Evolutionary conservation across 2,797 vertebrate species (phyloP).

Genomic region (Okamejei kenojei): DNA sequence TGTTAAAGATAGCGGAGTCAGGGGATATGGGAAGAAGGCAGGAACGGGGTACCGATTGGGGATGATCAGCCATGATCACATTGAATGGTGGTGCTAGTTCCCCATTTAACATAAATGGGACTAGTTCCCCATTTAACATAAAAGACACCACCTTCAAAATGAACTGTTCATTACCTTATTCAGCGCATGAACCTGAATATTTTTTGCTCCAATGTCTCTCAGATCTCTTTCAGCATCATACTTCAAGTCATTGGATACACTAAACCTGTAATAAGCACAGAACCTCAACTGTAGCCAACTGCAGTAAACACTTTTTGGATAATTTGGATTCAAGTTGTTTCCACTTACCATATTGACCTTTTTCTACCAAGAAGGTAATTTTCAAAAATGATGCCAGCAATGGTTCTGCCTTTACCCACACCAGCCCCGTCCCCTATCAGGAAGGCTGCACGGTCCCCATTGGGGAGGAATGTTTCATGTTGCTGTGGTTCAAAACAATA

Average conservation of each 20-base stretch:
- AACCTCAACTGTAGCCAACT: constrained; percentile 11
- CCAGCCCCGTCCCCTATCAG: constrained; percentile 95
- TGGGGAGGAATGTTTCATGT: constrained; percentile 97
- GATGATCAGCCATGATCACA: no score
- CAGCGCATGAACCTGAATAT: constrained; percentile 89
- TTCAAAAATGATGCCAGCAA: constrained; percentile 94
- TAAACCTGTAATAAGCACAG: constrained; percentile 70
- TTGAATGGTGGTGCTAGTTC: no score
- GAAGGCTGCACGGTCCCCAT: constrained; percentile 87
- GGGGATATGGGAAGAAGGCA: no score
- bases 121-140: no score
- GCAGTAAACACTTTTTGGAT: not conserved
- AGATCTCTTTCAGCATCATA: constrained; percentile 95
- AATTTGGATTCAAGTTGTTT: constrained; percentile 29
- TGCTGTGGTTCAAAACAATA: constrained; percentile 60
- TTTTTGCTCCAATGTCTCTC: constrained; percentile 94
- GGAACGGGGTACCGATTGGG: no score
- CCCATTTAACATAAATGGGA: no score
- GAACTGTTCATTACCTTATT: constrained; percentile 74
- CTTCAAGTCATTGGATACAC: constrained; percentile 95
- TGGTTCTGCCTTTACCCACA: constrained; percentile 94
- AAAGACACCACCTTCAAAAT: not conserved
- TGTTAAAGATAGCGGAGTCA: no score
- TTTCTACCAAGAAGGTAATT: constrained; percentile 95
- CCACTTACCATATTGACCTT: constrained; percentile 87